Conservation (phyloP, 2,888 invertebrate genomes). For the Melinaea marsaeus region DNA sequence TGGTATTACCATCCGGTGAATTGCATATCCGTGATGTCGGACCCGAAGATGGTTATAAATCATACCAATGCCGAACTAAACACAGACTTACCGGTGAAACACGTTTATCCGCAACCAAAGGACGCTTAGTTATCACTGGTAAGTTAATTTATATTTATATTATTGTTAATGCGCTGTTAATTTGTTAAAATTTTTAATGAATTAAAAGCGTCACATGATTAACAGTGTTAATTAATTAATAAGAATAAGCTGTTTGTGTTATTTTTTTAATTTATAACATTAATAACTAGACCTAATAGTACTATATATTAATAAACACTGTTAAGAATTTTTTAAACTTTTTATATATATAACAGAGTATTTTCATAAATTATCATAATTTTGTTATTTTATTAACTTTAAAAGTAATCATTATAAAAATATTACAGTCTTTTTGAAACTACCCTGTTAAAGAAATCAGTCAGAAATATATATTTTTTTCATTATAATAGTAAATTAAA, state of each 20-base stretch:
- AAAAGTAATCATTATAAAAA: conserved; percentile 5
- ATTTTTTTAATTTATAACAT: background rate
- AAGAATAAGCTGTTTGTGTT: background rate
- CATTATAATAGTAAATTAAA: conserved; percentile 26
- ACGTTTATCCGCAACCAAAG: conserved; percentile 93
- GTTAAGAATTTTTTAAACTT: conserved; percentile 2
- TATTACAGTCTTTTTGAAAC: background rate
- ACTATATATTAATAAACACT: conserved; percentile 17
- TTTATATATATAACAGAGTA: conserved; percentile 16
- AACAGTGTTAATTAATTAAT: conserved; percentile 21
- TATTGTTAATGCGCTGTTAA: conserved; percentile 32
- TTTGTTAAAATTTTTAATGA: conserved; percentile 27
- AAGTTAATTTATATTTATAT: conserved; percentile 60
- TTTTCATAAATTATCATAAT: conserved; percentile 5
- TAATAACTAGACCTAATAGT: background rate
- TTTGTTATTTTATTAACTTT: background rate
- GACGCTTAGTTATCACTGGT: conserved; percentile 96
- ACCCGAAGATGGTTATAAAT: conserved; percentile 95
- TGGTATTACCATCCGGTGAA: conserved; percentile 96
- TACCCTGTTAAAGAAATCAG: background rate
- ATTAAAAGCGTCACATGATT: conserved; percentile 27
- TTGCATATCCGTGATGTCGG: conserved; percentile 96
- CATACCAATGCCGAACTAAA: conserved; percentile 95
- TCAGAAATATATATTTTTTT: conserved; percentile 1
- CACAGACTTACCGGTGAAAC: conserved; percentile 96